A percentile compares a stretch with the other conserved stretches of the same genome.
phyloP scores from a whole-genome alignment of 2,797 vertebrate species.

The Myotis myotis region DNA sequence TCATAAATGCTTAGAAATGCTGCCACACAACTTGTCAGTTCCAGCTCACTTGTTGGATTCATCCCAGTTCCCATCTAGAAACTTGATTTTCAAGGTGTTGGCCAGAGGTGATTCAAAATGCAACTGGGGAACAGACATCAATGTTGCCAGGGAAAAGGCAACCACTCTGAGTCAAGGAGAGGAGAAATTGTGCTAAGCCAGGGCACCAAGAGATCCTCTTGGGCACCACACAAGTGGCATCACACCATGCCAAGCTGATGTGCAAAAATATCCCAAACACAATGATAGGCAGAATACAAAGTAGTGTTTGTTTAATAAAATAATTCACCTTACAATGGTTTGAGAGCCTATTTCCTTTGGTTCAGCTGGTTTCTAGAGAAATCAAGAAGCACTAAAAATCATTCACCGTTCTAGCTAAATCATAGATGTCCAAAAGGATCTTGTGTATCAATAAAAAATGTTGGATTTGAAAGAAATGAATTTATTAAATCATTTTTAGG shows the following conservation, averaged over 20 bases:
- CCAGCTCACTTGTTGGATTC: background rate
- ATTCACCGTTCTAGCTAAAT: slow-evolving; percentile 15
- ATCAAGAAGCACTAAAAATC: background rate
- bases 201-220: too few relatives aligned
- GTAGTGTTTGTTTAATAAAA: slow-evolving; percentile 26
- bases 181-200: background rate
- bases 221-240: accelerated
- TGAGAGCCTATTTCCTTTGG: background rate
- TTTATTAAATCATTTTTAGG: background rate
- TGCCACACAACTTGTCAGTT: slow-evolving; percentile 8
- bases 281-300: background rate
- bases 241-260: background rate
- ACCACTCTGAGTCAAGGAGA: background rate
- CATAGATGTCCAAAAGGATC: background rate
- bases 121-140: background rate
- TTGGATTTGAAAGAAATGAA: background rate
- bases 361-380: slow-evolving; percentile 23
- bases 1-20: slow-evolving; percentile 21
- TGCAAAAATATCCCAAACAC: background rate
- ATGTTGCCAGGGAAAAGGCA: background rate
- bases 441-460: background rate
- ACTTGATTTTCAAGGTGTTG: slow-evolving; percentile 25
- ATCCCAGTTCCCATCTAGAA: background rate
- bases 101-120: background rate
- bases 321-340: background rate